A percentile compares a stretch with the other conserved stretches of the same genome.
phyloP scores from a whole-genome alignment of 2,797 vertebrate species.

The Peromyscus aztecus region DNA sequence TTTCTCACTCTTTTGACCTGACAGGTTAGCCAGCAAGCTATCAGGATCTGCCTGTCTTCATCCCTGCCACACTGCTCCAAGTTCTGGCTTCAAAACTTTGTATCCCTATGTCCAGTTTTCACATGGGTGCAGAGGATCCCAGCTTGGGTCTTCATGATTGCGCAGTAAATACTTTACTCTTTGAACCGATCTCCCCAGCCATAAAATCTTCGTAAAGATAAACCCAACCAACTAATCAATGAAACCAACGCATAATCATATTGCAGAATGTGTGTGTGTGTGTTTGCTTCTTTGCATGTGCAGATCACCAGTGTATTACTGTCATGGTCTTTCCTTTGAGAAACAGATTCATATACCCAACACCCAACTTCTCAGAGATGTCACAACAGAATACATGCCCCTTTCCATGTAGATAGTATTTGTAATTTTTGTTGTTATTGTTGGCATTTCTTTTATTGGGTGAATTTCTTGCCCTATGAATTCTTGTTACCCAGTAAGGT shows the following conservation, averaged over 20 bases:
- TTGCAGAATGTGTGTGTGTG: neutral
- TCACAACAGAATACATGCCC: neutral
- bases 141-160: neutral
- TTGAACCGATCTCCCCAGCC: neutral
- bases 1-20: neutral
- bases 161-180: neutral
- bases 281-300: neutral
- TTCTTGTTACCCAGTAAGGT: neutral
- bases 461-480: neutral
- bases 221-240: neutral
- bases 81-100: neutral
- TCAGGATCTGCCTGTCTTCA: neutral
- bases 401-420: neutral
- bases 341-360: neutral
- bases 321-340: conserved; percentile 11
- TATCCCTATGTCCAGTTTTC: neutral
- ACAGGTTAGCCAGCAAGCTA: neutral
- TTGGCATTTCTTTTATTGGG: conserved; percentile 15
- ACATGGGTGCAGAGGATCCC: neutral
- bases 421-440: conserved; percentile 5
- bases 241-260: neutral
- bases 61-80: neutral
- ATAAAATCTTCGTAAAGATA: neutral
- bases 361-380: neutral
- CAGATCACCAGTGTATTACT: neutral